Evolutionary conservation across 2,888 invertebrate genomes (phyloP), one percentile per base, ranked within the genome.

Genomic region (Chymomyza caudatula): DNA sequence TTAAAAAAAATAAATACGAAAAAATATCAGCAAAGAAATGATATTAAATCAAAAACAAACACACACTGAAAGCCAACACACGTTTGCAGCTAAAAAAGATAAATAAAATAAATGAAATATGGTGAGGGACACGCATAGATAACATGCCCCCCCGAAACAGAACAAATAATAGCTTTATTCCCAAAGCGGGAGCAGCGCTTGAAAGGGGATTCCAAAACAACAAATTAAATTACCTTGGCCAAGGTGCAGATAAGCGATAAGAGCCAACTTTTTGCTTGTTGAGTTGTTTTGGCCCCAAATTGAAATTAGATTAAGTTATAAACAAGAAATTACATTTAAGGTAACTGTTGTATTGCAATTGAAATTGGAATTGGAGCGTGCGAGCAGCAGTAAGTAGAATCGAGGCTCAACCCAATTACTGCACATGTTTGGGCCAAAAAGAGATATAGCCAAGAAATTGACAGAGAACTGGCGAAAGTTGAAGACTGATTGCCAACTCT

Each of bases 361-460:
- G 17, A 8, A 20, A 4, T 20, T 17, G 19, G 71, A 77, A 76
- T 71, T 84, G 77, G 81, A 81, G 85, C 81, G 78, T 81, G 85
- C 76, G 82, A 84, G 80, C 75, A 59, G 63, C 52, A 20, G 52
- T 52, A 20, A 49, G 4, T n/a, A 19, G 5, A 8, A 47, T 15
- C 47, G 5, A 47, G 15, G 1, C 47, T 69, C 19, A 51, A 13
- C 19, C 56, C 63, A 58, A 57, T 63, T 56, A 60, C 44, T 13
- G 19, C 15, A 42, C 20, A 17, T 19, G 5, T n/a, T 8, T n/a
- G 56, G 47, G 42, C 57, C 66, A 55, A 69, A 63, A 72, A 65
- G 17, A 15, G 53, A 47, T 42, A 49, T 66, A 53, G 53, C 29
- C 53, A 55, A 25, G 51, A 68, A 55, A 52, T 60, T 69, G 62